Base-by-base conservation (phyloP, 2,888 invertebrate species). In the Caenorhabditis sp. region DNA sequence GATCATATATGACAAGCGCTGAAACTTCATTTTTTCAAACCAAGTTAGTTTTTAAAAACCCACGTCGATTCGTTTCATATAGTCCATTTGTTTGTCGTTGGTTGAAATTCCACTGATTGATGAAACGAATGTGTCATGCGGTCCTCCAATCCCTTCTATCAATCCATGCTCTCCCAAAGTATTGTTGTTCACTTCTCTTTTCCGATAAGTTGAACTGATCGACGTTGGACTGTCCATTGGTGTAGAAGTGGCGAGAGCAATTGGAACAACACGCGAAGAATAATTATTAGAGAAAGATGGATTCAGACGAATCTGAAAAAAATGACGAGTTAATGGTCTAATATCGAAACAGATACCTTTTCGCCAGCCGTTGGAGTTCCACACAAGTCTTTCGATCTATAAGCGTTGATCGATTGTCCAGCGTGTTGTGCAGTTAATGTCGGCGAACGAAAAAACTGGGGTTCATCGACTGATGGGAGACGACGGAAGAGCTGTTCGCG, bases 211-310 rank as follows among this genome's bases (percentile, higher is more conserved):
- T 8, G 63, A 63, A n/a, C 14, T 12, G 2, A 36, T 14, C 17
- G 57, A 53, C 17, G 59, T 54, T 5, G 69, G 72, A 58, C 68
- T 68, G 31, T 71, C 67, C 23, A 65, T 65, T 1, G 79, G 79
- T 20, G 79, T 79, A 8, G 79, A 79, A 1, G 79, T 77, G 14
- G 74, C 78, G n/a, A 76, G 59, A 7, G 69, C 80, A 52, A 23
- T 68, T 60, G 65, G 77, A n/a, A 31, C 26, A 1, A 62, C 53
- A 3, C 57, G 57, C 5, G 17, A 8, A 14, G 20, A 26, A 14
- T 4, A 26, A 26, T 17, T 10, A 14, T 14, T 57, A 31, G 58
- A 58, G 0, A 59, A 54, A 12, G 63, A 57, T 38, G 60, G 54
- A 50, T 38, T 14, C 59, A 66, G 38, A 36, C 31, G 36, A 20